phyloP scores from a whole-genome alignment of 2,113 vertebrate species.

The Xenopus laevis region DNA sequence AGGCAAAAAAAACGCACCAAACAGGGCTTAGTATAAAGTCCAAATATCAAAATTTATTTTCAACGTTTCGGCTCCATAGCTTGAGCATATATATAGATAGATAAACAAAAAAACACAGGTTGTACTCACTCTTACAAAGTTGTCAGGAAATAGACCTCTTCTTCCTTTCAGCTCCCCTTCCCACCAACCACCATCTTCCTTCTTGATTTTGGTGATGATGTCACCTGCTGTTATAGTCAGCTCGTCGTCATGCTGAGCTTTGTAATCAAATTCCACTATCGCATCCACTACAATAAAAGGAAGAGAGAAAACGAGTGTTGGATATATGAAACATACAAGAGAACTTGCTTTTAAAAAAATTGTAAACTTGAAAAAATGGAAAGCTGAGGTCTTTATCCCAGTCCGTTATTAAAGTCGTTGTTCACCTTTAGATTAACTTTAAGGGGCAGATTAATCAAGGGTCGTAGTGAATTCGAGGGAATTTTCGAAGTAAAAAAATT shows the following conservation, averaged over 20 bases:
- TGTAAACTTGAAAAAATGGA: too few relatives aligned
- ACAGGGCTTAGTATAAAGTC: too few relatives aligned
- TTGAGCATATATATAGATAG: background rate
- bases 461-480: too few relatives aligned
- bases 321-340: background rate
- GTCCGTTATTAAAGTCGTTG: too few relatives aligned
- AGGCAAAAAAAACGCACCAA: too few relatives aligned
- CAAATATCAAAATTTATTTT: too few relatives aligned
- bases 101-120: conserved; percentile 33
- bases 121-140: conserved; percentile 98
- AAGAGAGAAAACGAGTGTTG: conserved; percentile 12
- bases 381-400: too few relatives aligned
- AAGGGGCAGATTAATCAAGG: too few relatives aligned
- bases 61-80: too few relatives aligned
- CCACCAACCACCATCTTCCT: conserved; percentile 98
- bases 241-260: conserved; percentile 97
- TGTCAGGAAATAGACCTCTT: conserved; percentile 97
- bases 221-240: conserved; percentile 94
- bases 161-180: conserved; percentile 95
- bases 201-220: conserved; percentile 93
- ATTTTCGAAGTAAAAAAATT: too few relatives aligned
- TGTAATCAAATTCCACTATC: conserved; percentile 97
- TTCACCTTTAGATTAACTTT: too few relatives aligned
- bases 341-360: too few relatives aligned
- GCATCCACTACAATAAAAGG: conserved; percentile 81